Percentiles rank a stretch among this genome's conserved stretches.
Conservation (phyloP, 2,113 vertebrate genomes). For the Thinocorus orbignyianus region DNA sequence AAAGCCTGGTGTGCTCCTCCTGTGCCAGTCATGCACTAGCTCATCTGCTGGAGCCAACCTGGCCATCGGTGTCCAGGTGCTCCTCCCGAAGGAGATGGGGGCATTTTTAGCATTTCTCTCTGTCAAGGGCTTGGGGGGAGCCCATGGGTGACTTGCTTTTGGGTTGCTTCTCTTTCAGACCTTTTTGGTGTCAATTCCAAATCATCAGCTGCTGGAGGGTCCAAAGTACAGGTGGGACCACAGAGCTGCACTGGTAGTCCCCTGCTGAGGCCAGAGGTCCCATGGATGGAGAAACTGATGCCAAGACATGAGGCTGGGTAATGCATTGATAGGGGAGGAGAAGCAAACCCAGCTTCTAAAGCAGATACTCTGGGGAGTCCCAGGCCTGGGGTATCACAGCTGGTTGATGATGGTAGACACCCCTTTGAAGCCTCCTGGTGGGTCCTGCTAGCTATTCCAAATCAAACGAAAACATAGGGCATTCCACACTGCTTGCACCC, state of each 20-base stretch:
- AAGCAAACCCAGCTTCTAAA: background rate
- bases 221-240: background rate
- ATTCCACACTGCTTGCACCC: background rate
- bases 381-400: background rate
- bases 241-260: rapidly evolving
- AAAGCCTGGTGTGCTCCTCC: background rate
- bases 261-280: background rate
- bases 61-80: background rate
- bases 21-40: background rate
- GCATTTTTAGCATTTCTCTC: background rate
- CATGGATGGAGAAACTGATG: rapidly evolving
- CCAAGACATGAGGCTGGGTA: background rate
- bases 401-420: rapidly evolving
- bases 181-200: background rate
- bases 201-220: background rate
- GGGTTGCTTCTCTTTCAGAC: background rate
- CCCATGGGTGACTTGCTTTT: background rate
- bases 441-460: background rate
- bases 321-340: rapidly evolving
- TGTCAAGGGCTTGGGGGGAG: rapidly evolving
- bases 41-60: background rate
- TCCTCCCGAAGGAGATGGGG: rapidly evolving
- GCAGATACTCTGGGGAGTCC: background rate
- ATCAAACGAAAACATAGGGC: rapidly evolving
- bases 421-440: background rate